A percentile compares a stretch with the other conserved stretches of the same genome.
phyloP scores from a whole-genome alignment of 2,797 vertebrate species.

The Gymnoscopelus braueri region DNA sequence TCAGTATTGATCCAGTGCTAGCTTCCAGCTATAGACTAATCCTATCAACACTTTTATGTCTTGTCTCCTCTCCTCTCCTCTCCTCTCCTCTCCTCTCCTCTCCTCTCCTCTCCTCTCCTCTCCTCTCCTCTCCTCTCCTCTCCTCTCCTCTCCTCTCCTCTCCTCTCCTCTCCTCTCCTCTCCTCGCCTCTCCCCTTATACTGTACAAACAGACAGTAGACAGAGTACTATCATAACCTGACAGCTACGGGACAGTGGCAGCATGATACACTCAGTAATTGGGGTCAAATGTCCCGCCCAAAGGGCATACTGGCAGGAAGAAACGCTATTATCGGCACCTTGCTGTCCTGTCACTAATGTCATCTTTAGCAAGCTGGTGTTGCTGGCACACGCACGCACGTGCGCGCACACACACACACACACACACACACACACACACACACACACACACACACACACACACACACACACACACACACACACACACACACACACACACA shows the following conservation, averaged over 20 bases:
- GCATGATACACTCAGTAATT: constrained; percentile 50
- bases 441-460: neutral
- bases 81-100: neutral
- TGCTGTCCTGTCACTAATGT: constrained; percentile 31
- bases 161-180: neutral
- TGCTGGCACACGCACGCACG: too few species aligned
- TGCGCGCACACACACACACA: too few species aligned
- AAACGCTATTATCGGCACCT: constrained; percentile 47
- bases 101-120: neutral
- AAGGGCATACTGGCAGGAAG: constrained; percentile 49
- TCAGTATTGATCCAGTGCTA: constrained; percentile 56
- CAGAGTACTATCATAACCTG: constrained; percentile 14
- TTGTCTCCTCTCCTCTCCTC: neutral
- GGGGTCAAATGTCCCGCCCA: constrained; percentile 62
- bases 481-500: neutral
- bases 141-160: neutral
- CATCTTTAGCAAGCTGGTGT: too few species aligned
- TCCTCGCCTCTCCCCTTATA: neutral
- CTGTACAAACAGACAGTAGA: neutral
- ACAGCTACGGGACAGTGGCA: constrained; percentile 38
- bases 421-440: too few species aligned
- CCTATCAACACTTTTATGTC: constrained; percentile 64
- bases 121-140: neutral
- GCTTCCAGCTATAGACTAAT: constrained; percentile 54
- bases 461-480: neutral